These are phyloP conservation scores for Fistularia tabacaria DNA, from an alignment of 2,797 vertebrate species.

Conservation along the genomic window DNA sequence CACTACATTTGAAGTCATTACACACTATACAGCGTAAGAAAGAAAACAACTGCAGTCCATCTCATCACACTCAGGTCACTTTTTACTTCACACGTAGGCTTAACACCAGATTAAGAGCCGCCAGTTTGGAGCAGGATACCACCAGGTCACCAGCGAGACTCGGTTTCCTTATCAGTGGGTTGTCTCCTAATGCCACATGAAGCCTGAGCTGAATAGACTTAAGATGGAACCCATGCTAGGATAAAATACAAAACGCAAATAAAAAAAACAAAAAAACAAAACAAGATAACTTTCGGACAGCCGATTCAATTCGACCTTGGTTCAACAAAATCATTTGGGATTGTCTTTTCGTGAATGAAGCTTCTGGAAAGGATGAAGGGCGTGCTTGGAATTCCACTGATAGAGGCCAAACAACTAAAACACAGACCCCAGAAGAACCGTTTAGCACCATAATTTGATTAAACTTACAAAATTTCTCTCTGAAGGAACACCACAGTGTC, in stretches of 20 bases:
- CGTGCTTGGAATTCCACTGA: conserved; percentile 45
- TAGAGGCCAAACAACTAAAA: conserved; percentile 22
- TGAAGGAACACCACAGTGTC: conserved; percentile 1
- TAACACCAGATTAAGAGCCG: conserved; percentile 50
- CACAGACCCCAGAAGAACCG: background rate
- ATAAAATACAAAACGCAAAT: background rate
- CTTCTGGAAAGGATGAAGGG: conserved; percentile 56
- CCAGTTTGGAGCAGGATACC: conserved; percentile 22
- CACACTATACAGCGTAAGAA: background rate
- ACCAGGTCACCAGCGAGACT: conserved; percentile 25
- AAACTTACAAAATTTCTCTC: background rate
- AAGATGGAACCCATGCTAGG: background rate
- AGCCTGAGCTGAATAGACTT: background rate
- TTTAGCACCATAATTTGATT: background rate
- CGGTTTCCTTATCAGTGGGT: conserved; percentile 8
- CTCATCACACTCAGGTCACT: conserved; percentile 11
- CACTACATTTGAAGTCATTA: background rate
- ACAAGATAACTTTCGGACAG: background rate
- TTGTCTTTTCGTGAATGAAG: conserved; percentile 27
- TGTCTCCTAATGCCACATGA: conserved; percentile 12
- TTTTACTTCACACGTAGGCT: conserved; percentile 37
- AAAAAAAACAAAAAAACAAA: background rate
- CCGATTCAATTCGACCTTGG: background rate
- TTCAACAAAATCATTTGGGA: background rate
- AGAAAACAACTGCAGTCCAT: background rate